A percentile compares a stretch with the other conserved stretches of the same genome.
Evolutionary conservation across 2,797 vertebrate genomes (phyloP).

Genomic region (Premnoplex brunnescens): DNA sequence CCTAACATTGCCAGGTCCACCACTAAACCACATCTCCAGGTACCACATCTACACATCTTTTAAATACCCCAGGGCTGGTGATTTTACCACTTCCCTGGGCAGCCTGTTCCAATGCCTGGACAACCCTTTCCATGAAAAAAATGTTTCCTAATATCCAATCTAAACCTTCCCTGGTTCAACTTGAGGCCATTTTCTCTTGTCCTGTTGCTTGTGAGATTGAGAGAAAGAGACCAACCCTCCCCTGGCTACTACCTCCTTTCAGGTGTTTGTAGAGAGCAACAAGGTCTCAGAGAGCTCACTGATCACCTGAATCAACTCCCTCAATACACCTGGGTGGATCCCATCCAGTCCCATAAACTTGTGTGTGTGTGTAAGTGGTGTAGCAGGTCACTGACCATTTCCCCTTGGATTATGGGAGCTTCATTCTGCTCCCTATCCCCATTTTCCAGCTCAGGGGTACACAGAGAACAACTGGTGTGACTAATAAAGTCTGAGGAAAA

Average conservation of each 20-base stretch:
- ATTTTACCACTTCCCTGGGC: background rate
- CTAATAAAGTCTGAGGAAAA: background rate
- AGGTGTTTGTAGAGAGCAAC: background rate
- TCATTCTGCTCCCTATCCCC: background rate
- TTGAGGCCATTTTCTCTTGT: background rate
- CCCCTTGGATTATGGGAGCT: background rate
- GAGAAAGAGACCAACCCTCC: background rate
- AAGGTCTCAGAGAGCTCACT: background rate
- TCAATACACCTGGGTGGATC: background rate
- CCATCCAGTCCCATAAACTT: background rate
- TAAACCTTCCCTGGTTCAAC: background rate
- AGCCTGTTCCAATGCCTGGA: background rate
- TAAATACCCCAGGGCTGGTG: background rate
- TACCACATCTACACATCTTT: background rate
- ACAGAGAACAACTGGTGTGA: background rate
- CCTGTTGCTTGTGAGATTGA: background rate
- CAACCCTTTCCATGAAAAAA: background rate
- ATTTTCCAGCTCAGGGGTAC: background rate
- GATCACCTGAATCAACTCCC: background rate
- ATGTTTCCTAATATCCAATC: background rate
- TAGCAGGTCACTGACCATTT: background rate
- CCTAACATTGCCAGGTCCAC: rapidly evolving
- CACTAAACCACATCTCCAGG: background rate
- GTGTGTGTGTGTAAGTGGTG: rapidly evolving
- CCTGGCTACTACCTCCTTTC: background rate